These are phyloP conservation scores for Pandemis heparana DNA, from an alignment of 2,888 invertebrate genomes.

Conservation along the genomic window DNA sequence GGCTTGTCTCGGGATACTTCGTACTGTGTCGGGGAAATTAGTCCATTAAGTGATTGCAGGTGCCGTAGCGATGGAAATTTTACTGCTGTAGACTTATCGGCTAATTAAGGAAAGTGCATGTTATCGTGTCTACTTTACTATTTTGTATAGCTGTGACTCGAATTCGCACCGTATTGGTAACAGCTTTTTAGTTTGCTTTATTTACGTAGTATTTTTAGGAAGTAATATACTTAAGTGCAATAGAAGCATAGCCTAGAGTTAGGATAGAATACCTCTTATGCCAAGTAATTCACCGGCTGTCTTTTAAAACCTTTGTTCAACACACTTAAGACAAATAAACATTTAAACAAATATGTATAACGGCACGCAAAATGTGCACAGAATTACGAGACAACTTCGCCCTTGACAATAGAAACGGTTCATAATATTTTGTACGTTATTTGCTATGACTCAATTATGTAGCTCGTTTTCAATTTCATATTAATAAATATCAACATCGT, in stretches of 20 bases:
- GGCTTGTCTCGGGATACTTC: background rate
- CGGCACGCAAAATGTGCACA: no score
- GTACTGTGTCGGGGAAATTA: background rate
- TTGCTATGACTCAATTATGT: background rate
- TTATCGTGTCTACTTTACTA: background rate
- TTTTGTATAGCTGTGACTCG: background rate
- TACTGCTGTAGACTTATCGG: background rate
- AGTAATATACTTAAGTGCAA: background rate
- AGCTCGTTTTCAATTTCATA: background rate
- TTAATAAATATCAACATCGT: background rate
- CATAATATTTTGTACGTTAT: background rate
- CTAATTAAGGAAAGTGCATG: conserved; percentile 13
- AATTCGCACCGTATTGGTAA: background rate
- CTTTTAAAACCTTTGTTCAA: no score
- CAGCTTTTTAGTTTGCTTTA: no score
- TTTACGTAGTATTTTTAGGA: no score
- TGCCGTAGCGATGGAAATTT: background rate
- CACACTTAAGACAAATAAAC: no score
- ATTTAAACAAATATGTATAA: no score
- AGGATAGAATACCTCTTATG: no score
- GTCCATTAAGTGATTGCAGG: conserved; percentile 4
- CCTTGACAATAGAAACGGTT: background rate
- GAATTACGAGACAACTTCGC: no score
- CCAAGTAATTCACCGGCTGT: no score
- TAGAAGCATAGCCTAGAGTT: no score